Percentiles rank a stretch among this genome's conserved stretches.
Conservation (phyloP, 2,888 invertebrate species). For the Agrochola circellaris region DNA sequence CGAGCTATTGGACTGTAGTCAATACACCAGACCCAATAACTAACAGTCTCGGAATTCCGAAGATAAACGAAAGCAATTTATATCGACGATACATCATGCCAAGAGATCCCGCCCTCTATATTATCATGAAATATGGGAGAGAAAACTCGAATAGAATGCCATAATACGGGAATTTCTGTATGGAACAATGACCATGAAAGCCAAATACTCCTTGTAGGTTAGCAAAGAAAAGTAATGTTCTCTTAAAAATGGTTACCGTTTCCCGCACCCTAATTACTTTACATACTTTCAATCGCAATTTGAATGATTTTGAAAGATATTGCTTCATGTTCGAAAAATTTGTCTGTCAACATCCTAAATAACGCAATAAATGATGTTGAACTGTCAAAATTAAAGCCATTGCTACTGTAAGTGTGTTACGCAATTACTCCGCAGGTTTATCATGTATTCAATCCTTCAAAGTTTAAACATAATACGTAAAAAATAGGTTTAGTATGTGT, state of each 20-base stretch:
- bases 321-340: too few species aligned
- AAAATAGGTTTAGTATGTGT: too few species aligned
- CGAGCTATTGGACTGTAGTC: conserved; percentile 12
- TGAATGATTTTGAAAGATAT: too few species aligned
- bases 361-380: too few species aligned
- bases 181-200: conserved; percentile 19
- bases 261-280: not conserved
- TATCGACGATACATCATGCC: conserved; percentile 53
- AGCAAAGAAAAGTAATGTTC: not conserved
- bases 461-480: too few species aligned
- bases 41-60: conserved; percentile 25
- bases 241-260: not conserved
- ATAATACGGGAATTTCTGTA: conserved; percentile 19
- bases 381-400: too few species aligned
- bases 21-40: conserved; percentile 32
- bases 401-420: too few species aligned
- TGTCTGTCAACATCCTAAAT: too few species aligned
- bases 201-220: conserved; percentile 4
- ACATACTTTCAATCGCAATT: not conserved
- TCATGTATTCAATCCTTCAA: too few species aligned
- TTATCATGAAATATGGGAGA: conserved; percentile 53
- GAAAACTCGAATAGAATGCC: conserved; percentile 32
- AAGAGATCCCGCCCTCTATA: conserved; percentile 35
- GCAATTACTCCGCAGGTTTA: too few species aligned
- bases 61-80: conserved; percentile 59